Evolutionary conservation across 2,797 vertebrate genomes (phyloP).

Genomic region (Sebastes glaucus): DNA sequence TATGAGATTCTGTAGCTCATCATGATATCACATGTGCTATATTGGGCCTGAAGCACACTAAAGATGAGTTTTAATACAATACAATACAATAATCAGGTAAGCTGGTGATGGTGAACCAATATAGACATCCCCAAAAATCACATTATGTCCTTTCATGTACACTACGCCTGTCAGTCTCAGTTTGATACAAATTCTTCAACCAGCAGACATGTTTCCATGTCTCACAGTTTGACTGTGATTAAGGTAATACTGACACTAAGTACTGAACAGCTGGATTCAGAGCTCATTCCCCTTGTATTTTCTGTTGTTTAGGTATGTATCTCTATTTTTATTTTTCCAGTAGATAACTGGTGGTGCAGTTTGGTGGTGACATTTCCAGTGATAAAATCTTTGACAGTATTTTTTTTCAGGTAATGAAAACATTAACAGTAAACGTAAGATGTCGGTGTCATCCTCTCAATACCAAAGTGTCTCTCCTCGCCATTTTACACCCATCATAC

Average conservation of each 20-base stretch:
- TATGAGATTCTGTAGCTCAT: background rate
- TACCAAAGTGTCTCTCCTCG: background rate
- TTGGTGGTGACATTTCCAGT: background rate
- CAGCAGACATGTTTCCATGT: background rate
- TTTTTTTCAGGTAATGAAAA: background rate
- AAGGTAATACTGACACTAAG: slow-evolving; percentile 14
- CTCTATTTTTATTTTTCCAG: background rate
- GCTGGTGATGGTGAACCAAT: background rate
- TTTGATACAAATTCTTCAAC: slow-evolving; percentile 19
- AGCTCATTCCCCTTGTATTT: background rate
- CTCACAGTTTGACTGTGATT: slow-evolving; percentile 19
- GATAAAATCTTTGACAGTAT: background rate
- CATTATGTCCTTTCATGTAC: slow-evolving; percentile 11
- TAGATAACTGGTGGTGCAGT: background rate
- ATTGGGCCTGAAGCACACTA: background rate
- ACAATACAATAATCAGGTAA: background rate
- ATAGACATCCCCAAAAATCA: background rate
- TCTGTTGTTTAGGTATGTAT: background rate
- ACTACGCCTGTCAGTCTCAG: slow-evolving; percentile 22
- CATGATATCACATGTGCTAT: background rate
- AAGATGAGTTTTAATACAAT: too few species aligned
- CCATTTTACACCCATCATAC: background rate
- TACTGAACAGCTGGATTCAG: slow-evolving; percentile 12
- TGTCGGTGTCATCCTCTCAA: background rate
- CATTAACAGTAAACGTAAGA: background rate